Percentiles rank a stretch among this genome's conserved stretches.
phyloP scores from a whole-genome alignment of 2,113 vertebrate genomes.

The Ranitomeya imitator region DNA sequence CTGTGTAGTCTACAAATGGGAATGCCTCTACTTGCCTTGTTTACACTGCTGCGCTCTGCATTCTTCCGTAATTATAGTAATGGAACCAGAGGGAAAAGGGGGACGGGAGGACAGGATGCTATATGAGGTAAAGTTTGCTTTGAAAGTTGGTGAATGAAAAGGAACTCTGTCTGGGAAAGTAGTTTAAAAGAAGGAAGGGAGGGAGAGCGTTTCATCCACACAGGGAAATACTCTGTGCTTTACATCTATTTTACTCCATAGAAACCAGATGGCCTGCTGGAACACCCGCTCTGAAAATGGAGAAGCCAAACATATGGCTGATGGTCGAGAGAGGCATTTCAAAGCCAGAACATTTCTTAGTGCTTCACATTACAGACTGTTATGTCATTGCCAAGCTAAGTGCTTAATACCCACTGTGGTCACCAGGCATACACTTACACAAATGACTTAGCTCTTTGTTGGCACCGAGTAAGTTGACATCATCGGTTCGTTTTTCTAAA shows the following conservation, averaged over 20 bases:
- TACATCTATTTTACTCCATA: constrained; percentile 81
- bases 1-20: constrained; percentile 47
- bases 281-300: constrained; percentile 77
- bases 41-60: constrained; percentile 60
- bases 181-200: constrained; percentile 57
- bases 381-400: constrained; percentile 83
- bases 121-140: constrained; percentile 63
- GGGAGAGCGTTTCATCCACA: constrained; percentile 64
- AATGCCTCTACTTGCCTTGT: constrained; percentile 51
- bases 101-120: constrained; percentile 57
- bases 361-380: constrained; percentile 79
- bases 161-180: constrained; percentile 61
- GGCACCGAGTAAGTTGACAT: constrained; percentile 71
- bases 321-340: constrained; percentile 77
- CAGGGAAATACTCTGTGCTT: constrained; percentile 74
- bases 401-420: constrained; percentile 81
- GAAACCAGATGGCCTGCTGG: constrained; percentile 88
- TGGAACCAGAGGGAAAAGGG: constrained; percentile 41
- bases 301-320: constrained; percentile 83
- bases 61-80: constrained; percentile 63
- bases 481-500: constrained; percentile 61
- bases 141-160: constrained; percentile 66
- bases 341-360: constrained; percentile 76
- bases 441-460: constrained; percentile 71
- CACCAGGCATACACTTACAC: constrained; percentile 72